These are phyloP conservation scores for Sebastes aleutianus DNA, from an alignment of 2,797 vertebrate genomes.

Conservation along the genomic window DNA sequence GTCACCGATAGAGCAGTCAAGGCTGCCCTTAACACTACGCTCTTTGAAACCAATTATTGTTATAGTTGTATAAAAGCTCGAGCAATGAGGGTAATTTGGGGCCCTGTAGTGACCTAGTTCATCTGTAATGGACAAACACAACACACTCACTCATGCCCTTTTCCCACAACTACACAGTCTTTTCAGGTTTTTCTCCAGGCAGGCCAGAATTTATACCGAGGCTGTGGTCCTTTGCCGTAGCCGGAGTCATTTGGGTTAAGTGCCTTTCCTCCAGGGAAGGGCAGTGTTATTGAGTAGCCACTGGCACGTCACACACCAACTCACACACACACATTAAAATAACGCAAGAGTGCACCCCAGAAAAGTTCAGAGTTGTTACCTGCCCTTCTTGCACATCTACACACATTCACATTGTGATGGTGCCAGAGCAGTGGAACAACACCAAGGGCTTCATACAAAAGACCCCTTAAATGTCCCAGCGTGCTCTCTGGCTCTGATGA, in stretches of 20 bases:
- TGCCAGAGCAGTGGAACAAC: constrained; percentile 37
- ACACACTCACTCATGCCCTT: constrained; percentile 37
- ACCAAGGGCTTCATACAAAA: constrained; percentile 42
- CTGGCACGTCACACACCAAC: background rate
- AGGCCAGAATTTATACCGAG: constrained; percentile 45
- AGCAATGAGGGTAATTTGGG: constrained; percentile 49
- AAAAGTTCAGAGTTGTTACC: constrained; percentile 2
- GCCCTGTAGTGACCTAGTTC: constrained; percentile 27
- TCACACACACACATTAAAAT: background rate
- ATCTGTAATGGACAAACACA: constrained; percentile 35
- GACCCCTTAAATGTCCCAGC: constrained; percentile 57
- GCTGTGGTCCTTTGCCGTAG: constrained; percentile 45
- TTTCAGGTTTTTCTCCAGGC: constrained; percentile 48
- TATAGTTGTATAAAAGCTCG: constrained; percentile 53
- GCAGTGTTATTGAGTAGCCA: constrained; percentile 43
- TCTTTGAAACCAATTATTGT: constrained; percentile 51
- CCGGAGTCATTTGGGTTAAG: constrained; percentile 74
- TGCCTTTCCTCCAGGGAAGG: constrained; percentile 59
- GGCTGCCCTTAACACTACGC: constrained; percentile 32
- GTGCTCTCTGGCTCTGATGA: constrained; percentile 57
- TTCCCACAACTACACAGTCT: constrained; percentile 27
- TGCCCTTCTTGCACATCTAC: constrained; percentile 1
- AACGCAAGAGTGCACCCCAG: background rate
- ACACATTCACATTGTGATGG: constrained; percentile 6
- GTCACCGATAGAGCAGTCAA: constrained; percentile 29